These are phyloP conservation scores for Ophion slaviceki DNA, from an alignment of 2,888 invertebrate species.

Conservation along the genomic window DNA sequence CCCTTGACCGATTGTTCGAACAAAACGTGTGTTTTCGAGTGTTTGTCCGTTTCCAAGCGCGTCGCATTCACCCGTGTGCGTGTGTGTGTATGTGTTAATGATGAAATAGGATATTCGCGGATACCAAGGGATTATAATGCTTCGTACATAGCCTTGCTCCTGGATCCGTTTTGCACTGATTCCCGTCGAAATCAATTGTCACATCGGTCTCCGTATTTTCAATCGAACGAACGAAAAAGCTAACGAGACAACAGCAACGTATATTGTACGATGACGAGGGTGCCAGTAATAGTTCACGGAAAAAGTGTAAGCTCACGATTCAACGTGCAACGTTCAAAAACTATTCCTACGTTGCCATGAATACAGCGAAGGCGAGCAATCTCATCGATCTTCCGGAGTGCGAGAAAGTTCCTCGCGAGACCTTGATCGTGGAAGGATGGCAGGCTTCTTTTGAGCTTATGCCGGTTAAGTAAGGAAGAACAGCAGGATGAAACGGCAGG, in stretches of 20 bases:
- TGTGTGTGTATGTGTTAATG: slow-evolving; percentile 10
- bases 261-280: not conserved
- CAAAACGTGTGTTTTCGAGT: slow-evolving; percentile 22
- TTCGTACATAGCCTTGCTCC: not conserved
- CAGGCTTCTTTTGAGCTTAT: not conserved
- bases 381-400: slow-evolving; percentile 40
- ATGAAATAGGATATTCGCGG: slow-evolving; percentile 26
- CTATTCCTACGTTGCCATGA: not conserved
- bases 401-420: slow-evolving; percentile 37
- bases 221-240: not conserved
- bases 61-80: slow-evolving; percentile 7
- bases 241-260: not conserved
- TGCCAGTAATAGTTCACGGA: not conserved
- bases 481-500: slow-evolving; percentile 3
- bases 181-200: slow-evolving; percentile 6
- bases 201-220: slow-evolving; percentile 1
- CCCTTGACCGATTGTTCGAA: slow-evolving; percentile 35
- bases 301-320: not conserved
- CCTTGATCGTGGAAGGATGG: not conserved
- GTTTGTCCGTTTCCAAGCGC: slow-evolving; percentile 22
- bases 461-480: slow-evolving; percentile 16
- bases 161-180: not conserved
- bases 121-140: slow-evolving; percentile 25
- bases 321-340: not conserved
- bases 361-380: slow-evolving; percentile 7